Base-by-base conservation (phyloP, 1,140 invertebrate genomes). In the Meloidogyne exigua region DNA sequence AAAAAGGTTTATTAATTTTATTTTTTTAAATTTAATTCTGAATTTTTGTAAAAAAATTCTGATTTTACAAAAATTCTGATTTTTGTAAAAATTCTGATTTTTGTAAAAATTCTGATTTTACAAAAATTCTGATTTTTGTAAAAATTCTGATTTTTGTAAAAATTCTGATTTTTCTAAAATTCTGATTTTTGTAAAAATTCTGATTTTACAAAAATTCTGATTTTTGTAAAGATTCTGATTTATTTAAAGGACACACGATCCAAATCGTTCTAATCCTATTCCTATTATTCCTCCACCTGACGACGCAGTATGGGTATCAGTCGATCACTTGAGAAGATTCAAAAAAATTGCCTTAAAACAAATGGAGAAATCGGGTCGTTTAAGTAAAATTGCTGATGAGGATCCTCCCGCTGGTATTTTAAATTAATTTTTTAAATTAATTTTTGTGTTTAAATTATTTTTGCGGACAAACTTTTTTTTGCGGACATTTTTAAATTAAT, bases 241-340 rank as follows among this genome's bases (percentile, higher is more conserved):
- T 39, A 3, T 32, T 32, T 32, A 32, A 3, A 79, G 76, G 57
- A 76, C 63, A 10, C 25, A 81, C 23, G 68, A 80, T 77, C 80
- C 76, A 25, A 42, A 25, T 26, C 57, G 63, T 11, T 1, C 26
- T 5, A 39, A 13, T 12, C 36, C 75, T 18, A 13, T 25, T 44
- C 76, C 76, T n/a, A n/a, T 12, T 18, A n/a, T 63, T 63, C 23
- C 23, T 21, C 76, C 76, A 13, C 76, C 76, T 32, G 44, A 69
- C 5, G 76, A 78, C n/a, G 39, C 57, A 15, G 76, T 77, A 25
- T 77, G 76, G 76, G 76, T 77, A n/a, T 76, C 76, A 21, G 57
- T 79, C 10, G 65, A 72, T 26, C 66, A 76, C 63, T 72, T 76
- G 28, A n/a, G 26, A 32, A 75, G 18, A 21, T 72, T 76, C 25